Evolutionary conservation across 2,113 vertebrate species (phyloP).

Genomic region (Xenopus tropicalis): UCB_Xtro_10.0 CM004444.2:120751501-120752000

Average conservation of each 20-base stretch:
- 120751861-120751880: background rate
- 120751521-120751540: no score
- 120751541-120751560: no score
- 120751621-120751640: background rate
- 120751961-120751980: no score
- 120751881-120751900: no score
- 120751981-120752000: no score
- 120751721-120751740: constrained; percentile 13
- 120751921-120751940: no score
- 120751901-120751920: no score
- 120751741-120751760: constrained; percentile 15
- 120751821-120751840: constrained; percentile 17
- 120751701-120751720: constrained; percentile 19
- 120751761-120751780: constrained; percentile 11
- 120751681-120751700: constrained; percentile 17
- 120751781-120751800: constrained; percentile 10
- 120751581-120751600: no score
- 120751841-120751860: background rate
- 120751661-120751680: constrained; percentile 15
- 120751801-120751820: constrained; percentile 18
- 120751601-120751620: background rate
- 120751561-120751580: no score
- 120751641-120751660: constrained; percentile 7
- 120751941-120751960: no score
- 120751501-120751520: no score